Percentiles rank a stretch among this genome's conserved stretches.
These are phyloP conservation scores for Melipona bicolor DNA, from an alignment of 2,888 invertebrate genomes.

Conservation along the genomic window DNA sequence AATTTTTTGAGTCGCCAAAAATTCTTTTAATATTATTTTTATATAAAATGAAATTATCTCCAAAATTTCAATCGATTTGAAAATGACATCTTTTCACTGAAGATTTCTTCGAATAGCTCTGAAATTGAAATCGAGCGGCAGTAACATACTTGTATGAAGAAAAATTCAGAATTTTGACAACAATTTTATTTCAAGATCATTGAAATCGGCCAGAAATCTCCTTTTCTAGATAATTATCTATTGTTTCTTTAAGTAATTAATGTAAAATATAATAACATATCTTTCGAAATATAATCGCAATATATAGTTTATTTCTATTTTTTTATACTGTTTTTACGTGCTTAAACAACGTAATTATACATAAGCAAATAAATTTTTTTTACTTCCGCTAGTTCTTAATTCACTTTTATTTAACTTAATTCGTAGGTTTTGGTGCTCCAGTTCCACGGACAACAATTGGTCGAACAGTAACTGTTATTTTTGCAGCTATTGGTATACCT, in stretches of 20 bases:
- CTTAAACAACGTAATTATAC: not conserved
- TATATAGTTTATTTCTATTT: not conserved
- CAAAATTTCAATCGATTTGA: too few species aligned
- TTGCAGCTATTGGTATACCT: constrained; percentile 89
- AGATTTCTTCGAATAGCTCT: too few species aligned
- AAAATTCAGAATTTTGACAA: too few species aligned
- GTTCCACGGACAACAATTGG: constrained; percentile 89
- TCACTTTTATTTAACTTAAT: not conserved
- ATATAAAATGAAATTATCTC: too few species aligned
- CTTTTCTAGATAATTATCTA: too few species aligned
- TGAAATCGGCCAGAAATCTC: too few species aligned
- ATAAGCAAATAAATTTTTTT: not conserved
- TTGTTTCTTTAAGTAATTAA: not conserved
- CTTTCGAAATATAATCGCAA: not conserved
- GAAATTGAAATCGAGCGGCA: too few species aligned
- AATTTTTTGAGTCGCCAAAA: too few species aligned
- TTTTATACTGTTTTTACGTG: not conserved
- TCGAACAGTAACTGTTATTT: constrained; percentile 87
- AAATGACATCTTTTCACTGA: too few species aligned
- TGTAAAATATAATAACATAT: not conserved
- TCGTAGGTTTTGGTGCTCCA: constrained; percentile 89
- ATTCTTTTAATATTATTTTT: too few species aligned
- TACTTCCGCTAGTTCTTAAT: not conserved
- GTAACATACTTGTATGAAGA: too few species aligned
- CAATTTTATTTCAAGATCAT: too few species aligned